Conservation (phyloP, 1,140 invertebrate genomes). For the Drosophila kurseongensis region DNA sequence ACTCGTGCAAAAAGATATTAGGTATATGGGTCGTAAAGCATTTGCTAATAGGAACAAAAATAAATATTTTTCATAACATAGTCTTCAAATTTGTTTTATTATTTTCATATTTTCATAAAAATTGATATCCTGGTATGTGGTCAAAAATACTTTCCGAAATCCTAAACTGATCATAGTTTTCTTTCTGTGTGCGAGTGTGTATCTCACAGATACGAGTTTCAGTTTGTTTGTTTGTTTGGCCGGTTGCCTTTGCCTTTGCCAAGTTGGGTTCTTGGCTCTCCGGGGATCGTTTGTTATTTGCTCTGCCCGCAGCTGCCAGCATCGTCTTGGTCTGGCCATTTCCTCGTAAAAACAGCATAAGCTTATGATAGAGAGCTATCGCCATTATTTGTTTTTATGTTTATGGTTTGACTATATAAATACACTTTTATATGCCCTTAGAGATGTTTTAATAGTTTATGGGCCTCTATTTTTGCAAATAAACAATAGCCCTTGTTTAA, state of each 20-base stretch:
- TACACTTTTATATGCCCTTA: not conserved
- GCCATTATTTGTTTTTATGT: slow-evolving; percentile 29
- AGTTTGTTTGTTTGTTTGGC: slow-evolving; percentile 78
- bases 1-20: too few species aligned
- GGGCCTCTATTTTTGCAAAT: not conserved
- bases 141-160: not conserved
- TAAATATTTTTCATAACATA: too few species aligned
- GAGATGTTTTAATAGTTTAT: not conserved
- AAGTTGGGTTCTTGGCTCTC: slow-evolving; percentile 53
- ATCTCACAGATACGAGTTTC: slow-evolving; percentile 73
- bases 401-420: slow-evolving; percentile 5
- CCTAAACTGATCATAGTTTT: not conserved
- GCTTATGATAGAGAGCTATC: slow-evolving; percentile 1
- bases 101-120: too few species aligned
- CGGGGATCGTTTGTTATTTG: slow-evolving; percentile 56
- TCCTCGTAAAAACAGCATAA: slow-evolving; percentile 48
- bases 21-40: too few species aligned
- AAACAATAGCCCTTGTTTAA: not conserved
- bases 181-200: slow-evolving; percentile 44
- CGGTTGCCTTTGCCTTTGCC: slow-evolving; percentile 33
- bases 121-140: not conserved
- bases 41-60: too few species aligned
- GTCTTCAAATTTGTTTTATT: too few species aligned
- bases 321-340: slow-evolving; percentile 46
- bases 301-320: slow-evolving; percentile 40